phyloP scores from a whole-genome alignment of 2,797 vertebrate genomes.

The Scyliorhinus canicula region DNA sequence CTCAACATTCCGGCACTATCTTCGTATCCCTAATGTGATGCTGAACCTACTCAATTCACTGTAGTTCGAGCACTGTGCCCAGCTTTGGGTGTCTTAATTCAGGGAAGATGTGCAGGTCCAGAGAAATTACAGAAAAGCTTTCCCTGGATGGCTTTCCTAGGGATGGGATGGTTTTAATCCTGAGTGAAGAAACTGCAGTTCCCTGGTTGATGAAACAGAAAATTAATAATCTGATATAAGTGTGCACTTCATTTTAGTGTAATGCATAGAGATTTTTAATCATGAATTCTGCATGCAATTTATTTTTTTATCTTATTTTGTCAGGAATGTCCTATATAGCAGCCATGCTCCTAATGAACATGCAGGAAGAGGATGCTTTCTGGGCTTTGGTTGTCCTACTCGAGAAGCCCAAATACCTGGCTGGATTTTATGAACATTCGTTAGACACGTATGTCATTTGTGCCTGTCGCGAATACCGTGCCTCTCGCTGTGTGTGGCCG shows the following conservation, averaged over 20 bases:
- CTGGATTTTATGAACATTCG: conserved; percentile 58
- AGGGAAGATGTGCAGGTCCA: background rate
- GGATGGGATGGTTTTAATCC: background rate
- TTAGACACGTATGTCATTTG: conserved; percentile 53
- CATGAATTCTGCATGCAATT: background rate
- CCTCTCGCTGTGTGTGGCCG: background rate
- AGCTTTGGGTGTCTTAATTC: background rate
- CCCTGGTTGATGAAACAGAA: background rate
- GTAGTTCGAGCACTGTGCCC: background rate
- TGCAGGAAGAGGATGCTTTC: conserved; percentile 63
- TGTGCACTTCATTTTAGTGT: background rate
- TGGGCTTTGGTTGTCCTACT: conserved; percentile 62
- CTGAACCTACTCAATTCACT: background rate
- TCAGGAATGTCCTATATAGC: conserved; percentile 67
- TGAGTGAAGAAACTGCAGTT: background rate
- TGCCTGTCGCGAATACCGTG: background rate
- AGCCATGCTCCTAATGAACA: conserved; percentile 64
- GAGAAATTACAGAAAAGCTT: background rate
- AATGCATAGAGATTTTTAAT: background rate
- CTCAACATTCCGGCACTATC: background rate
- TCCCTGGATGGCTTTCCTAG: background rate
- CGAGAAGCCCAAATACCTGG: conserved; percentile 59
- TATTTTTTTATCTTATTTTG: background rate
- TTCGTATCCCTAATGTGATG: background rate
- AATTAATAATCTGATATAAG: background rate